These are phyloP conservation scores for Enteromius fasciolatus DNA, from an alignment of 2,797 vertebrate genomes.

Conservation along the genomic window DNA sequence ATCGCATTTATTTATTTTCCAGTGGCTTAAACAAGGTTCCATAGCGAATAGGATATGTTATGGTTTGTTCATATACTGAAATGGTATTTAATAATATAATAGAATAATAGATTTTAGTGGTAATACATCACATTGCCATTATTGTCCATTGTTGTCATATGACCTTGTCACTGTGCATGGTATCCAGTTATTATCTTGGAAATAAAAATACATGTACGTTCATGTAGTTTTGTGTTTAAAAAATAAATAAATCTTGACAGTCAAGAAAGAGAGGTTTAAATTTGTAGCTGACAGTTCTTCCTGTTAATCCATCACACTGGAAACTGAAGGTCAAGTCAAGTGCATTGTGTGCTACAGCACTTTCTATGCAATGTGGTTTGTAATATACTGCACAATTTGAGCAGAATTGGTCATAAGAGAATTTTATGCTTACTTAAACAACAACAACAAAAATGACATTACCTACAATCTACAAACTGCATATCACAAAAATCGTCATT, in stretches of 20 bases:
- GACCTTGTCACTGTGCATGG: not conserved
- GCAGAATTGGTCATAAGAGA: not conserved
- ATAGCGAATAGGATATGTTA: not conserved
- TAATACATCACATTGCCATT: not conserved
- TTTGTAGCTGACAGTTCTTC: not conserved
- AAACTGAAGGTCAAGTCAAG: conserved; percentile 9
- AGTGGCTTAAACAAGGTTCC: not conserved
- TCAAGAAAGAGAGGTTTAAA: not conserved
- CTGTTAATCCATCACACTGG: not conserved
- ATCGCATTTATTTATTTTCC: not conserved
- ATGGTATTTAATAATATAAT: not conserved
- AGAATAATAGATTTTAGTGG: no score
- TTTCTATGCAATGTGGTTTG: not conserved
- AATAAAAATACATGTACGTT: not conserved
- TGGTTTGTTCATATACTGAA: not conserved
- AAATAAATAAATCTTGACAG: not conserved
- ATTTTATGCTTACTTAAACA: not conserved
- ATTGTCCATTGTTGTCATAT: not conserved
- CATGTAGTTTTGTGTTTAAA: not conserved
- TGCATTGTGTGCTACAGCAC: not conserved
- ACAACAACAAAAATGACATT: not conserved
- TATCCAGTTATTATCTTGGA: not conserved
- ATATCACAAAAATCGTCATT: not conserved
- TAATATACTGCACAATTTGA: not conserved
- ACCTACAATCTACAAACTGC: not conserved